Evolutionary conservation across 2,888 invertebrate species (phyloP).

Genomic region (Germaria angustata): DNA sequence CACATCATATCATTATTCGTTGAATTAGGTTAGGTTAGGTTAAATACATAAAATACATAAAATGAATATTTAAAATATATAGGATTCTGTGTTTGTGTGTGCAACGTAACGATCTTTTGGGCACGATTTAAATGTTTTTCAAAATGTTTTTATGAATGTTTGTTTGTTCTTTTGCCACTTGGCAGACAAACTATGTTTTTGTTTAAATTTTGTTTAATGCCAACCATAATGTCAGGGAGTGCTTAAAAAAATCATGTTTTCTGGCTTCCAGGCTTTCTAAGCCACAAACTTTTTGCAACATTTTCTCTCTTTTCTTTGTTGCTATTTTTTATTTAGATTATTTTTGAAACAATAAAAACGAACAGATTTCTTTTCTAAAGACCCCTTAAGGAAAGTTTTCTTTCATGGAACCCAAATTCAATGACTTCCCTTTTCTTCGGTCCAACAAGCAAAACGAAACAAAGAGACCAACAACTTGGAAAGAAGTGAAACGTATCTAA

Average conservation of each 20-base stretch:
- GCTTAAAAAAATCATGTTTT: slow-evolving; percentile 51
- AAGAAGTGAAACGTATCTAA: slow-evolving; percentile 3
- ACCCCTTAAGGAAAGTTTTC: slow-evolving; percentile 42
- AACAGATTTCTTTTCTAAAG: slow-evolving; percentile 61
- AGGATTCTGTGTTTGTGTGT: not conserved
- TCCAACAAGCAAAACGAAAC: not conserved
- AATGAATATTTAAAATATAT: too few relatives aligned
- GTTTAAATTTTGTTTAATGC: slow-evolving; percentile 28
- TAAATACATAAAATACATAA: too few relatives aligned
- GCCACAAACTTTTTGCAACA: slow-evolving; percentile 17
- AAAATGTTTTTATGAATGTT: slow-evolving; percentile 28
- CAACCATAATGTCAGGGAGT: slow-evolving; percentile 55
- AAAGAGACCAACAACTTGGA: slow-evolving; percentile 8
- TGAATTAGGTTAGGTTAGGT: too few relatives aligned
- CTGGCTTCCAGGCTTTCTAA: slow-evolving; percentile 46
- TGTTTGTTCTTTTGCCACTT: slow-evolving; percentile 48
- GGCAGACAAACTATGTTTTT: slow-evolving; percentile 39
- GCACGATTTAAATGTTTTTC: slow-evolving; percentile 61
- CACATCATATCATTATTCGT: too few relatives aligned
- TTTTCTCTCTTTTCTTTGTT: slow-evolving; percentile 13
- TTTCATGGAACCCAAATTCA: slow-evolving; percentile 51
- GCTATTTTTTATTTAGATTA: slow-evolving; percentile 2
- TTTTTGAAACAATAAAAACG: slow-evolving; percentile 50
- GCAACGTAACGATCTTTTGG: slow-evolving; percentile 46
- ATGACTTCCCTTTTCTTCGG: slow-evolving; percentile 56